Base-by-base conservation (phyloP, 2,113 vertebrate genomes). In the Cromileptes altivelis region DNA sequence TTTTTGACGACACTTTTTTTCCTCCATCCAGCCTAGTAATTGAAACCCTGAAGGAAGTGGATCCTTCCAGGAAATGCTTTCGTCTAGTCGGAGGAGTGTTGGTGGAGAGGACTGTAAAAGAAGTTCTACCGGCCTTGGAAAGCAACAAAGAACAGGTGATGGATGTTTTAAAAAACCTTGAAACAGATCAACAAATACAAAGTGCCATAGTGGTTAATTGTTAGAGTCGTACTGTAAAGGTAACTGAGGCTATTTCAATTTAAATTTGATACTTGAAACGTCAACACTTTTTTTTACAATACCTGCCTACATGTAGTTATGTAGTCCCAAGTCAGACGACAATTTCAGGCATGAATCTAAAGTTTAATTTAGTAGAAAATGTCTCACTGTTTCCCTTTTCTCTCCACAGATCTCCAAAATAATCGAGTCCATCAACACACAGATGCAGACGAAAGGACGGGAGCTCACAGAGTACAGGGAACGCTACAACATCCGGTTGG, bases 381-480 rank as follows among this genome's bases (percentile, higher is more conserved):
- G 2, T n/a, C 69, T 77, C 4, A 69, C 15, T 61, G 8, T 53
- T 37, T 3, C 5, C 4, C 10, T 37, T 23, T 45, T 37, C 18
- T 23, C 57, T 21, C 67, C 25, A 1, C 89, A 96, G 96, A 97
- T 98, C 78, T 94, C 96, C 78, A 97, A 97, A 91, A 93, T 97
- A 88, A 95, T 97, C 0, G 96, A 97, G 80, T 84, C 96, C 1
- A 88, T 98, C 89, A 96, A 91, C 84, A 94, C 96, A 70, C 96
- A 97, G 90, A 97, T 98, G 94, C 97, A 97, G 92, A 57, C 93
- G 0, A 98, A 98, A 88, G 97, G 98, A 3, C 96, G 96, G 60
- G 97, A 99, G 80, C 95, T 99, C 21, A 98, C 96, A 4, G 98
- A 98, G 82, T 98, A 97, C 87, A 94, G 97, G 80, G 97, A 98